These are phyloP conservation scores for Glossosoma conforme DNA, from an alignment of 1,140 invertebrate species.

Conservation along the genomic window DNA sequence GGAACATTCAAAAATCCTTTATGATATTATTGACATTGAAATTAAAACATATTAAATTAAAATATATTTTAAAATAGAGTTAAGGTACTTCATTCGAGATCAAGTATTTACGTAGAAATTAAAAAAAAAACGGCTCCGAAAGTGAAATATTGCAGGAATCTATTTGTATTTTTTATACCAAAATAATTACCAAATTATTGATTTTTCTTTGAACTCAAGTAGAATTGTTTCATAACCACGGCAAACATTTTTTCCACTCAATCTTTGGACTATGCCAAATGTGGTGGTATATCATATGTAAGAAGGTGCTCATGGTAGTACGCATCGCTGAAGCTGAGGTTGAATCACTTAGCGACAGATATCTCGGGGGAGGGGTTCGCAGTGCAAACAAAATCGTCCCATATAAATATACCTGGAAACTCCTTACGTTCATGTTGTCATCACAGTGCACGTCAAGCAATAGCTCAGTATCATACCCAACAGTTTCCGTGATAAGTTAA, in stretches of 20 bases:
- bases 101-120: too few species aligned
- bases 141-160: too few species aligned
- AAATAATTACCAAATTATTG: too few species aligned
- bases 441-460: slow-evolving; percentile 17
- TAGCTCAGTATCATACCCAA: neutral
- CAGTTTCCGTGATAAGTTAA: neutral
- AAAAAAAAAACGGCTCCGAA: too few species aligned
- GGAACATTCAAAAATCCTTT: too few species aligned
- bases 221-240: too few species aligned
- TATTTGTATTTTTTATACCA: too few species aligned
- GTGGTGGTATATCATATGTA: neutral
- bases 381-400: slow-evolving; percentile 50
- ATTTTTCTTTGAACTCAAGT: too few species aligned
- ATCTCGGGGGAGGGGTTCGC: slow-evolving; percentile 46
- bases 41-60: too few species aligned
- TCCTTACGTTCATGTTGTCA: slow-evolving; percentile 19
- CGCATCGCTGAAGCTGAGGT: slow-evolving; percentile 21
- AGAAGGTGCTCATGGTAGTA: slow-evolving; percentile 7
- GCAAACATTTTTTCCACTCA: slow-evolving; percentile 6
- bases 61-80: too few species aligned
- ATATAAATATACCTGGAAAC: slow-evolving; percentile 40
- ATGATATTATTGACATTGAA: too few species aligned
- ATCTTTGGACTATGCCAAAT: slow-evolving; percentile 16
- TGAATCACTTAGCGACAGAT: slow-evolving; percentile 32
- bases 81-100: too few species aligned